Evolutionary conservation across 2,113 vertebrate species (phyloP).

Genomic region (Anoplopoma fimbria): DNA sequence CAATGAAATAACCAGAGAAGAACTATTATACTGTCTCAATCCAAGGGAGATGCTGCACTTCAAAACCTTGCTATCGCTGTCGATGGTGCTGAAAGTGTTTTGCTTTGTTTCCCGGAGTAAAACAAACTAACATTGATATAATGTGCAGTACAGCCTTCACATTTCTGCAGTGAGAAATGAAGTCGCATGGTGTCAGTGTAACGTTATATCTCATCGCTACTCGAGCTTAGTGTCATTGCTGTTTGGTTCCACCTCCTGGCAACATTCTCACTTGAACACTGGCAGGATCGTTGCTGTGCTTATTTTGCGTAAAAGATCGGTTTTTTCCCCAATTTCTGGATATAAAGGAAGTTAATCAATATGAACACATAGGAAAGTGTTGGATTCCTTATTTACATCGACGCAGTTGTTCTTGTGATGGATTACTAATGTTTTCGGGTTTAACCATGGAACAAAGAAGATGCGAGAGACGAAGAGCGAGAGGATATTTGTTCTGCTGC

Average conservation of each 20-base stretch:
- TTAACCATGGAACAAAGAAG: constrained; percentile 76
- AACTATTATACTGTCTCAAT: neutral
- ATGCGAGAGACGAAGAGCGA: neutral
- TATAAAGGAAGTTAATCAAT: neutral
- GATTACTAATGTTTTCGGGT: neutral
- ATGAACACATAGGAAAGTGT: rapidly evolving
- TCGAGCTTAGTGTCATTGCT: neutral
- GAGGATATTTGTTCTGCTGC: constrained; percentile 5
- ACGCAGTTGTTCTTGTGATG: neutral
- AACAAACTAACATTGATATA: too few species aligned
- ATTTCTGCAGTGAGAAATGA: constrained; percentile 1
- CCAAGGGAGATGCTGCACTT: rapidly evolving
- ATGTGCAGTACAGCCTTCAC: too few species aligned
- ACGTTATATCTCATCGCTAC: constrained; percentile 14
- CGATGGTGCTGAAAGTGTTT: neutral
- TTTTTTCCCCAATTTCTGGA: rapidly evolving
- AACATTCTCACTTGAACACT: neutral
- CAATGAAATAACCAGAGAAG: rapidly evolving
- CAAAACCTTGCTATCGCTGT: neutral
- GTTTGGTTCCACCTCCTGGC: constrained; percentile 27
- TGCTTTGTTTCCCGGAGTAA: neutral
- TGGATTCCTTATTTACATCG: neutral
- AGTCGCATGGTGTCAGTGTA: constrained; percentile 70
- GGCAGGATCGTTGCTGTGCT: neutral
- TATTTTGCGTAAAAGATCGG: neutral